These are phyloP conservation scores for Pentalonia nigronervosa DNA, from an alignment of 1,140 invertebrate genomes.

Conservation along the genomic window DNA sequence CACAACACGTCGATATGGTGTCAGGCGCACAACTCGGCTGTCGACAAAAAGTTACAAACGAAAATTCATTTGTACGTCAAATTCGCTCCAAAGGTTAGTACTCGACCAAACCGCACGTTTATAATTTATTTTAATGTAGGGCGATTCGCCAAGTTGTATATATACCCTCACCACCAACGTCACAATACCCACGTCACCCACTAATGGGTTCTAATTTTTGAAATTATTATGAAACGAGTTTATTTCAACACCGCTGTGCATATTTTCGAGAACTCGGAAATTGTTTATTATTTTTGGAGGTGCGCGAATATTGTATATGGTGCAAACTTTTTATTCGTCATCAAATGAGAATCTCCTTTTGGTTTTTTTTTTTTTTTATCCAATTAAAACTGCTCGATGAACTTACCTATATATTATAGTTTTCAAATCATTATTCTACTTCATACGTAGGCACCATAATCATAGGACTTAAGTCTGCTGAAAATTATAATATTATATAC, in stretches of 20 bases:
- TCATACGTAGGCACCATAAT: neutral
- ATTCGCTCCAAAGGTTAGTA: constrained; percentile 80
- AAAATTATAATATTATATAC: neutral
- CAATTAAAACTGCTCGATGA: neutral
- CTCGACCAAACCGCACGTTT: neutral
- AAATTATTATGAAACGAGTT: neutral
- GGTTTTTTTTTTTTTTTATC: neutral
- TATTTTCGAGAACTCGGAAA: neutral
- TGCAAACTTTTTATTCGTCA: neutral
- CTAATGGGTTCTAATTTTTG: neutral
- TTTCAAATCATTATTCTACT: neutral
- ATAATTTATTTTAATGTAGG: neutral
- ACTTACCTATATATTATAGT: neutral
- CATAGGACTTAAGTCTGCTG: neutral
- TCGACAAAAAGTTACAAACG: constrained; percentile 79
- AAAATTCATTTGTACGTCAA: constrained; percentile 82
- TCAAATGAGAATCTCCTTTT: neutral
- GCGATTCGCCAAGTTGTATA: neutral
- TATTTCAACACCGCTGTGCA: neutral
- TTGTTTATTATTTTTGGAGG: neutral
- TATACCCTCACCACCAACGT: neutral
- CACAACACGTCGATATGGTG: constrained; percentile 92
- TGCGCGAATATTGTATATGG: no score
- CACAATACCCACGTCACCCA: no score
- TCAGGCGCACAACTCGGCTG: constrained; percentile 86